A percentile compares a stretch with the other conserved stretches of the same genome.
phyloP scores from a whole-genome alignment of 2,797 vertebrate species.

The Vireo griseus region DNA sequence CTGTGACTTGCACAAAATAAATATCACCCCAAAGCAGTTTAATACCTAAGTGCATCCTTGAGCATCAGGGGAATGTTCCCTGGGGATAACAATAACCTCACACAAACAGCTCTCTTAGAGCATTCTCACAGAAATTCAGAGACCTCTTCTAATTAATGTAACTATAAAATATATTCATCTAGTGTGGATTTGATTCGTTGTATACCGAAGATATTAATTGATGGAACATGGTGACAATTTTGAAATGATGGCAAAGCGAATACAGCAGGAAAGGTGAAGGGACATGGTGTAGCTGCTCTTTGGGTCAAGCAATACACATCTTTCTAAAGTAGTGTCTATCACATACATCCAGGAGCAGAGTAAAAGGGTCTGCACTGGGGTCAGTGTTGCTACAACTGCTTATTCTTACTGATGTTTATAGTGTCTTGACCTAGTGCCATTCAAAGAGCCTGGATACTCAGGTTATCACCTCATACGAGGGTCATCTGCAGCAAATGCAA shows the following conservation, averaged over 20 bases:
- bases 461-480: neutral
- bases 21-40: neutral
- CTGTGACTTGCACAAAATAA: neutral
- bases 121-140: neutral
- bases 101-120: neutral
- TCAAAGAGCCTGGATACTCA: neutral
- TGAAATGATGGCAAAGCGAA: neutral
- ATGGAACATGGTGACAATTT: neutral
- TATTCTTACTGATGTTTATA: neutral
- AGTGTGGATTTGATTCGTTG: neutral
- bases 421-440: fast-evolving
- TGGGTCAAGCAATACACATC: neutral
- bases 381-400: neutral
- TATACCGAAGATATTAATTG: neutral
- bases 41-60: neutral
- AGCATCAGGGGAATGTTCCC: neutral
- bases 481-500: neutral
- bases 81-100: neutral
- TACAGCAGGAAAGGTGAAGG: neutral
- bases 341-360: neutral
- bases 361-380: neutral
- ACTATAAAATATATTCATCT: fast-evolving
- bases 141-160: neutral
- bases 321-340: neutral
- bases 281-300: fast-evolving